Evolutionary conservation across 1,140 invertebrate species (phyloP).

Genomic region (Pachypeltis micranthus): DNA sequence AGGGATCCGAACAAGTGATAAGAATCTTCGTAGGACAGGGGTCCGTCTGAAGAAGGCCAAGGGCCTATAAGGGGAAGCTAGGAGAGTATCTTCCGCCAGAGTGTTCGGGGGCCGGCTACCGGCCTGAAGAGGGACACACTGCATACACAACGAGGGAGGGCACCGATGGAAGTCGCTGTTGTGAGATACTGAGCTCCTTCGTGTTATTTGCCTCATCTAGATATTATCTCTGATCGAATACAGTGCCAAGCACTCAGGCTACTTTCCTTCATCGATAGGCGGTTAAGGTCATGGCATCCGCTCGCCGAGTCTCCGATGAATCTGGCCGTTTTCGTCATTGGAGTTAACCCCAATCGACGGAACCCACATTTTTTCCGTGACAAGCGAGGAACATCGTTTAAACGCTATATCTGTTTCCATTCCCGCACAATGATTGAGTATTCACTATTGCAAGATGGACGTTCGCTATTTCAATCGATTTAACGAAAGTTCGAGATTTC

Average conservation of each 20-base stretch:
- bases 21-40: slow-evolving; percentile 1
- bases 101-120: neutral
- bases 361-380: too few relatives aligned
- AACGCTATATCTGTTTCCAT: too few relatives aligned
- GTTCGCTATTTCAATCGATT: too few relatives aligned
- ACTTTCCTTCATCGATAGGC: neutral
- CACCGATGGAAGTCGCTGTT: neutral
- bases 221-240: slow-evolving; percentile 1
- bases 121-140: slow-evolving; percentile 4
- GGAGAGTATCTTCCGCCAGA: neutral
- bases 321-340: too few relatives aligned
- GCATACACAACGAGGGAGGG: slow-evolving; percentile 4
- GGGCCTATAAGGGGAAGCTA: slow-evolving; percentile 4
- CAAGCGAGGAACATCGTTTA: too few relatives aligned
- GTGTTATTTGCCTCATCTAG: slow-evolving; percentile 6
- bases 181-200: slow-evolving; percentile 2
- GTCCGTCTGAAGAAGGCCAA: neutral
- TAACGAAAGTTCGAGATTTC: too few relatives aligned
- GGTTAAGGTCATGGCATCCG: neutral
- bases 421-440: too few relatives aligned
- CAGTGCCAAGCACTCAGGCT: slow-evolving; percentile 6
- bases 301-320: neutral
- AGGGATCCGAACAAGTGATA: slow-evolving; percentile 2
- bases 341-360: too few relatives aligned
- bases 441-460: too few relatives aligned